Conservation (phyloP, 2,113 vertebrate species). For the Rhinichthys klamathensis region DNA sequence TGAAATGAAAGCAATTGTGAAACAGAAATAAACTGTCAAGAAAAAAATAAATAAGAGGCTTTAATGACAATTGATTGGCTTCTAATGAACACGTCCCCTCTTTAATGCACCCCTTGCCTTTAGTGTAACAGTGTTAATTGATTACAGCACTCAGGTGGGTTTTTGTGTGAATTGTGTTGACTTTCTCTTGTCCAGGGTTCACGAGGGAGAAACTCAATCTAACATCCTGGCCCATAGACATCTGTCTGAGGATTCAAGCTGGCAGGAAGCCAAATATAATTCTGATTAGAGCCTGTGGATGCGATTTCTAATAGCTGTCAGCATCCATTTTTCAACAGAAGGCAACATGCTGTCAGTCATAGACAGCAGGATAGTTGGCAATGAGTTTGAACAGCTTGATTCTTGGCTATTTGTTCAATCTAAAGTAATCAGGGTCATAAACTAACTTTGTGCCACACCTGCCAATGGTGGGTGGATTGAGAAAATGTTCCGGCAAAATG, state of each 20-base stretch:
- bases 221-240: slow-evolving; percentile 21
- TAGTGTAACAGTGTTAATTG: slow-evolving; percentile 5
- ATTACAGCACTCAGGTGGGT: slow-evolving; percentile 22
- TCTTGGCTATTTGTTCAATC: slow-evolving; percentile 5
- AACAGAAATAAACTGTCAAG: not conserved
- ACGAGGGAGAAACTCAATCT: not conserved
- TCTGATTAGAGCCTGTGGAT: slow-evolving; percentile 63
- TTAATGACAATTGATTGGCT: not conserved
- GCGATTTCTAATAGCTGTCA: slow-evolving; percentile 62
- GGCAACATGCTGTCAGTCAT: slow-evolving; percentile 36
- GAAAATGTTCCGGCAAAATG: not conserved
- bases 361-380: slow-evolving; percentile 47
- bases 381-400: slow-evolving; percentile 32
- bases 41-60: not conserved
- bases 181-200: not conserved
- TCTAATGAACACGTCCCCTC: slow-evolving; percentile 1
- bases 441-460: slow-evolving; percentile 9
- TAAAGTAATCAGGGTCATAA: not conserved
- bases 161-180: slow-evolving; percentile 11
- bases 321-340: slow-evolving; percentile 51
- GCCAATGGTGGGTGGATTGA: not conserved
- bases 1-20: not conserved
- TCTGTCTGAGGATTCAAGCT: slow-evolving; percentile 60
- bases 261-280: slow-evolving; percentile 58
- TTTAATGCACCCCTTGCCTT: slow-evolving; percentile 7